These are phyloP conservation scores for Alces alces DNA, from an alignment of 2,113 vertebrate genomes.

Conservation along the genomic window DNA sequence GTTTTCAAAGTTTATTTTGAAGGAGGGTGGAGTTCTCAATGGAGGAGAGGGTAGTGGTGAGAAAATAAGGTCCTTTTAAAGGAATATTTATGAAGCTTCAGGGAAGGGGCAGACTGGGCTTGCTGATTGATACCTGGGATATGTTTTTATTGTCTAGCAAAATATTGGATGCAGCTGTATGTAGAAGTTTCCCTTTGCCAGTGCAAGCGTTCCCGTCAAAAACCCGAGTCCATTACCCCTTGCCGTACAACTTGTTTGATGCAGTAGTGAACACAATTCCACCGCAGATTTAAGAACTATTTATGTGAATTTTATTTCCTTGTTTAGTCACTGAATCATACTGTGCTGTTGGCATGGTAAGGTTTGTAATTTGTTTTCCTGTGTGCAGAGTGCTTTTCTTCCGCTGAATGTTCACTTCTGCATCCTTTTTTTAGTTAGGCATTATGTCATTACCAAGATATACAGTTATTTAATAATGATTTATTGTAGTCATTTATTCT, in stretches of 20 bases:
- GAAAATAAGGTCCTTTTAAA: neutral
- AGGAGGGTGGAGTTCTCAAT: slow-evolving; percentile 40
- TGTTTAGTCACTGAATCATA: slow-evolving; percentile 78
- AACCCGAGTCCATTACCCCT: slow-evolving; percentile 63
- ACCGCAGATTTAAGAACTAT: slow-evolving; percentile 74
- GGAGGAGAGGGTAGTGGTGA: neutral
- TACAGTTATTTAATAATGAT: slow-evolving; percentile 86
- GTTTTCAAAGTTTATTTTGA: slow-evolving; percentile 56
- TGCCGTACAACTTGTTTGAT: slow-evolving; percentile 72
- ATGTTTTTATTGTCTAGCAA: slow-evolving; percentile 69
- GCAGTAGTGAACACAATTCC: slow-evolving; percentile 63
- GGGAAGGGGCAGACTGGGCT: neutral
- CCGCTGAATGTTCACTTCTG: slow-evolving; percentile 68
- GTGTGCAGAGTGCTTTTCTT: slow-evolving; percentile 70
- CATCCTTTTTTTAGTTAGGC: slow-evolving; percentile 75
- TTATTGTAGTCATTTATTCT: slow-evolving; percentile 82
- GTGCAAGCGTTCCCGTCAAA: slow-evolving; percentile 64
- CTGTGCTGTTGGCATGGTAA: slow-evolving; percentile 70
- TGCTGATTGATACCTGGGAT: slow-evolving; percentile 47
- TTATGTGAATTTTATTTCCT: slow-evolving; percentile 80
- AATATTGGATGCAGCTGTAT: slow-evolving; percentile 65
- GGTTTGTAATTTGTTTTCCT: slow-evolving; percentile 79
- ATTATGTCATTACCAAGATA: slow-evolving; percentile 81
- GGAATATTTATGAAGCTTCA: slow-evolving; percentile 57
- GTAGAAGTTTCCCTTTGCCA: slow-evolving; percentile 29